Evolutionary conservation across 2,113 vertebrate species (phyloP).

Genomic region (Aegypius monachus): DNA sequence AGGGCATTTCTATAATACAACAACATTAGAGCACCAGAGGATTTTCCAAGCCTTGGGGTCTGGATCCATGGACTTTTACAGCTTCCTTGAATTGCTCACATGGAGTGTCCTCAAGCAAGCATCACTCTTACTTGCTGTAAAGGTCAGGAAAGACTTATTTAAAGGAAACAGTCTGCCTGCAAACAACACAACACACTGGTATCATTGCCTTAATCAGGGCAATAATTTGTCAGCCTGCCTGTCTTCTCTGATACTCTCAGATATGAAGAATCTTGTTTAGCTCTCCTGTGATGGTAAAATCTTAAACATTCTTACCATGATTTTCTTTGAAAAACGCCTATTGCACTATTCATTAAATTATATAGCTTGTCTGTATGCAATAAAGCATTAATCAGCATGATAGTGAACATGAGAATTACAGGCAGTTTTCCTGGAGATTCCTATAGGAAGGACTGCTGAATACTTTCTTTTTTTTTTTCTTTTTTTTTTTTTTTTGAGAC

Average conservation of each 20-base stretch:
- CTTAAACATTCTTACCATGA: background rate
- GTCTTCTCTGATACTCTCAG: background rate
- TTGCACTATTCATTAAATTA: background rate
- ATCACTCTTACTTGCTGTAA: background rate
- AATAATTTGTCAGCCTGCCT: background rate
- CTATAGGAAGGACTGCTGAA: background rate
- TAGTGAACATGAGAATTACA: background rate
- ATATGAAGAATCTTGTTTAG: background rate
- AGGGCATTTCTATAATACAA: background rate
- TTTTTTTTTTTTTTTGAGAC: background rate
- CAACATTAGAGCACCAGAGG: background rate
- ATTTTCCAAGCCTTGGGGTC: slow-evolving; percentile 54
- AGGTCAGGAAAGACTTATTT: background rate
- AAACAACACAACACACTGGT: background rate
- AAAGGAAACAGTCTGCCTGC: background rate
- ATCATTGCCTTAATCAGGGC: background rate
- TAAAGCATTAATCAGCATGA: background rate
- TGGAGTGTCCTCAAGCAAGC: background rate
- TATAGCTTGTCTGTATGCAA: background rate
- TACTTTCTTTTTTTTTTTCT: background rate
- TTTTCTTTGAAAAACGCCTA: background rate
- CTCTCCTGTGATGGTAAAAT: background rate
- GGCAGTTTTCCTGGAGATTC: background rate
- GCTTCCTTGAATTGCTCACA: background rate
- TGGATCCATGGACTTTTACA: background rate